Percentiles rank a stretch among this genome's conserved stretches.
Evolutionary conservation across 1,140 invertebrate species (phyloP).

Genomic region (Lutraria rhynchaena): DNA sequence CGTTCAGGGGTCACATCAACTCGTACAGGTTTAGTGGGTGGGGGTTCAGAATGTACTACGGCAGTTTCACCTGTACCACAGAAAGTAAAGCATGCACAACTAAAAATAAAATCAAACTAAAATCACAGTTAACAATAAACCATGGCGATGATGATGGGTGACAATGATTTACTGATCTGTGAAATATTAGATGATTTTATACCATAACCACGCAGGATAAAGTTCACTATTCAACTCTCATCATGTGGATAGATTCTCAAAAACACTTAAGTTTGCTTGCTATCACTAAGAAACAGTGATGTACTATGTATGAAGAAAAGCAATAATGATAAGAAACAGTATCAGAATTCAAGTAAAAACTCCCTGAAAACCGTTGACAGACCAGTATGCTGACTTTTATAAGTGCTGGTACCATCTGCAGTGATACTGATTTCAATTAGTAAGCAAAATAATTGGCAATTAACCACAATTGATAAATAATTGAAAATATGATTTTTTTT

Average conservation of each 20-base stretch:
- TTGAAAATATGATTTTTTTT: too few relatives aligned
- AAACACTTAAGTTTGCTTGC: background rate
- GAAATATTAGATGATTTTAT: background rate
- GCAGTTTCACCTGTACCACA: conserved; percentile 39
- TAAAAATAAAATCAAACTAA: conserved; percentile 4
- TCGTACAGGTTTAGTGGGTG: background rate
- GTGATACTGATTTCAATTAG: too few relatives aligned
- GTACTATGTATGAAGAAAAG: background rate
- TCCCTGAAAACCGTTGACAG: too few relatives aligned
- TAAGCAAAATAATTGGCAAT: too few relatives aligned
- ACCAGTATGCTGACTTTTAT: too few relatives aligned
- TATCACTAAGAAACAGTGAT: background rate
- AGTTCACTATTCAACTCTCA: background rate
- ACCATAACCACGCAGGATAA: conserved; percentile 22
- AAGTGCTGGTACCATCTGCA: too few relatives aligned
- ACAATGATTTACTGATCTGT: background rate
- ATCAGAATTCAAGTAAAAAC: too few relatives aligned
- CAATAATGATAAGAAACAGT: too few relatives aligned
- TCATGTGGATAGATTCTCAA: background rate
- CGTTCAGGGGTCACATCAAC: too few relatives aligned
- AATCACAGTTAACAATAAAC: background rate
- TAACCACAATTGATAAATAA: too few relatives aligned
- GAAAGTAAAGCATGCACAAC: conserved; percentile 28
- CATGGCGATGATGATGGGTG: background rate
- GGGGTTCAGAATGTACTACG: conserved; percentile 26